Percentiles rank a stretch among this genome's conserved stretches.
phyloP scores from a whole-genome alignment of 53 echinoderm and acorn worm species.

The Paracentrotus lividus region DNA sequence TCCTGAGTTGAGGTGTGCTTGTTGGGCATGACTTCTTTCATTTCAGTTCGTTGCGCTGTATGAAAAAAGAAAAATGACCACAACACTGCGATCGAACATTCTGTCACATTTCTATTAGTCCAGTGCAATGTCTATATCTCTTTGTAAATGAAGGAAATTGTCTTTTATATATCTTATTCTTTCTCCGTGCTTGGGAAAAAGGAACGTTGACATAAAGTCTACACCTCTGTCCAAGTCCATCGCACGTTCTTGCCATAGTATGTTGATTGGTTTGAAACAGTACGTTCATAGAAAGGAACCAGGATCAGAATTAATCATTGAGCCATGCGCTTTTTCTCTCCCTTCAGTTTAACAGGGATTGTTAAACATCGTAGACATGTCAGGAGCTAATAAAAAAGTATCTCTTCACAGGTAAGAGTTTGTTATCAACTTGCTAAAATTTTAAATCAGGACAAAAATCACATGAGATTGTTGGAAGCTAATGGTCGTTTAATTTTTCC shows the following conservation, averaged over 20 bases:
- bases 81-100: neutral
- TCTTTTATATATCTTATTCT: neutral
- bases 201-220: neutral
- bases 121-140: neutral
- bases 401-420: no score
- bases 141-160: neutral
- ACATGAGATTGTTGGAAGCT: no score
- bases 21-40: no score
- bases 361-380: no score
- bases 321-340: neutral
- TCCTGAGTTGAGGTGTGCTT: no score
- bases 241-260: neutral
- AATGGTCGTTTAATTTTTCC: no score
- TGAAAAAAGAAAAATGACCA: neutral
- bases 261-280: constrained; percentile 18
- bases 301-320: neutral
- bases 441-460: no score
- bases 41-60: neutral
- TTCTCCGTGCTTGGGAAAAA: neutral
- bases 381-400: no score
- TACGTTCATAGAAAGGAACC: neutral
- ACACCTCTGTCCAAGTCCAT: neutral
- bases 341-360: no score
- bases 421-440: no score
- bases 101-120: neutral